A percentile compares a stretch with the other conserved stretches of the same genome.
Evolutionary conservation across 1,140 invertebrate genomes (phyloP).

Genomic region (Drepana arcuata): DNA sequence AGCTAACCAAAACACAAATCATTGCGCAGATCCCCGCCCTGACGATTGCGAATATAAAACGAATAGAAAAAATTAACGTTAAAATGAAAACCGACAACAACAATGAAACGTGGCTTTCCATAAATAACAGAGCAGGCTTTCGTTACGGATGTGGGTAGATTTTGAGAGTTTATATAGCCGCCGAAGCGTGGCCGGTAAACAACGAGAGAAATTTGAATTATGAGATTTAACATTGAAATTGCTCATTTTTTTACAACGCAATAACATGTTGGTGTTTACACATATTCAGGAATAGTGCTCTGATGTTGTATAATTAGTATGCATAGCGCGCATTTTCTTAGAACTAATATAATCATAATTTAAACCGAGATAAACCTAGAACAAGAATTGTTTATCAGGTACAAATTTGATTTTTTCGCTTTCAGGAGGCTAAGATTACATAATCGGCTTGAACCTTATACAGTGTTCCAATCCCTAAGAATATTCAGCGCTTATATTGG

Average conservation of each 20-base stretch:
- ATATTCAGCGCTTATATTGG: too few species aligned
- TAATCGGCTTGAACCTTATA: too few species aligned
- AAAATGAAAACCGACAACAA: conserved; percentile 66
- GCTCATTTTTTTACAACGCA: conserved; percentile 41
- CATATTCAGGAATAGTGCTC: too few species aligned
- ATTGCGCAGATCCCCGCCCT: too few species aligned
- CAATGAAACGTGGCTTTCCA: conserved; percentile 67
- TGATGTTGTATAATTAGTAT: conserved; percentile 59
- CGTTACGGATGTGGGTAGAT: conserved; percentile 66
- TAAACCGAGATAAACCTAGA: conserved; percentile 54
- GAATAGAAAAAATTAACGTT: conserved; percentile 60
- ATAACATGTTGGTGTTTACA: too few species aligned
- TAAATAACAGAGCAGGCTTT: conserved; percentile 66
- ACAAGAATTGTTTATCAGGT: conserved; percentile 41
- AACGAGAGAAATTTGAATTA: conserved; percentile 61
- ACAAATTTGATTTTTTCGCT: conserved; percentile 37
- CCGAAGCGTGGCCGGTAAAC: conserved; percentile 49
- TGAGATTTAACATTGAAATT: conserved; percentile 58
- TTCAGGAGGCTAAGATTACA: too few species aligned
- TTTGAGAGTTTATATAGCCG: conserved; percentile 61
- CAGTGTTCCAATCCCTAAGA: too few species aligned
- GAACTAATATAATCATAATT: conserved; percentile 66
- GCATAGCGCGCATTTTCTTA: conserved; percentile 51
- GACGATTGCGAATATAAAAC: conserved; percentile 50
- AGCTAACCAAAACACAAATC: conserved; percentile 48